Conservation (phyloP, 2,888 invertebrate genomes). For the Gymnoscelis rufifasciata region DNA sequence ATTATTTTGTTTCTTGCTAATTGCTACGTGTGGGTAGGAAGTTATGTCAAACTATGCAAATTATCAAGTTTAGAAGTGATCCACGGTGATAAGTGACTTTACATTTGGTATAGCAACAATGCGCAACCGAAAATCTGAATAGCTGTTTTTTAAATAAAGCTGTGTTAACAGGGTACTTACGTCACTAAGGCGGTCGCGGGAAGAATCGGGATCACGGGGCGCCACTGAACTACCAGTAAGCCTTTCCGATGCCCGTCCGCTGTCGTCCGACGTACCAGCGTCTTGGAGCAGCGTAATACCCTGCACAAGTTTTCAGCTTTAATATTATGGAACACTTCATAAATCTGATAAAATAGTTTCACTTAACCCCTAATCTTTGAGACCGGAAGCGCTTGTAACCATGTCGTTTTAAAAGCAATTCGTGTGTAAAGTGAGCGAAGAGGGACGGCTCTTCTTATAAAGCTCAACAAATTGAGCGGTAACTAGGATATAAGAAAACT, state of each 20-base stretch:
- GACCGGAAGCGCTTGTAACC: constrained; percentile 43
- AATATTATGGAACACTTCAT: constrained; percentile 40
- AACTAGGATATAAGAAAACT: constrained; percentile 72
- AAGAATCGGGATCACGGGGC: constrained; percentile 88
- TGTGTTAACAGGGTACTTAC: constrained; percentile 78
- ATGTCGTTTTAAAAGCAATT: constrained; percentile 57
- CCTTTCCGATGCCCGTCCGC: constrained; percentile 89
- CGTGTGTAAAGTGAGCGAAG: constrained; percentile 49
- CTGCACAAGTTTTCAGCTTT: constrained; percentile 68
- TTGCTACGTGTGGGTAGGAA: constrained; percentile 1
- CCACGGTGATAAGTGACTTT: constrained; percentile 3
- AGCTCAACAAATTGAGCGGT: constrained; percentile 69
- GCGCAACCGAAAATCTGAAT: constrained; percentile 24
- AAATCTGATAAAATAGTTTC: constrained; percentile 33
- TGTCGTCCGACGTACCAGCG: constrained; percentile 91
- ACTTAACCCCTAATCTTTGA: constrained; percentile 36
- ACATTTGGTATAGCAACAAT: constrained; percentile 15
- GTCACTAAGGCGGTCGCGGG: constrained; percentile 91
- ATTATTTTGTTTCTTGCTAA: not conserved
- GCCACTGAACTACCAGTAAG: constrained; percentile 87
- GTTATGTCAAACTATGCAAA: constrained; percentile 6
- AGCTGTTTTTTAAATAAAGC: constrained; percentile 21
- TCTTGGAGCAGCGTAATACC: constrained; percentile 86
- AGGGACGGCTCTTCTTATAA: constrained; percentile 59
- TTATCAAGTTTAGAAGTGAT: constrained; percentile 8